Percentiles rank a stretch among this genome's conserved stretches.
These are phyloP conservation scores for Apodemus sylvaticus DNA, from an alignment of 2,113 vertebrate species.

Conservation along the genomic window DNA sequence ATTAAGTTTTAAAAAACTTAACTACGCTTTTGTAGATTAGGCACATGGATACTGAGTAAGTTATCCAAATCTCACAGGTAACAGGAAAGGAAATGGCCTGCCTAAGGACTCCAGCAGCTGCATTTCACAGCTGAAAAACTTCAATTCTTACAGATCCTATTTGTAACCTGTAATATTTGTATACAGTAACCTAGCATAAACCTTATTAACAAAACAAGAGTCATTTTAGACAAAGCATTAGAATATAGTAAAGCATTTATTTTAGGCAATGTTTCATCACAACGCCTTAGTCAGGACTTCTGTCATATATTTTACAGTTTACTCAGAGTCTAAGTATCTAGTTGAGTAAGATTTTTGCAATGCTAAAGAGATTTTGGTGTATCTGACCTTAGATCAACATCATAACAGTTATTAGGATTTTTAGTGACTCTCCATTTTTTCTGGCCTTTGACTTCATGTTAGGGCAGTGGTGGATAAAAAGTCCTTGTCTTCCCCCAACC, in stretches of 20 bases:
- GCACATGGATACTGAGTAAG: background rate
- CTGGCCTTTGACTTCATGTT: background rate
- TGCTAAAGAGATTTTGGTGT: conserved; percentile 21
- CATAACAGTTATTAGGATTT: background rate
- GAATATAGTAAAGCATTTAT: background rate
- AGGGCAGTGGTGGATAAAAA: background rate
- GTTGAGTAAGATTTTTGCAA: conserved; percentile 38
- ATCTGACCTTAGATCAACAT: conserved; percentile 53
- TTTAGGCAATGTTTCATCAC: conserved; percentile 44
- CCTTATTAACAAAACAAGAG: background rate
- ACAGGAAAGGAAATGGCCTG: background rate
- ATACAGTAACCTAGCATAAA: background rate
- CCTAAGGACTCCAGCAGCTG: background rate
- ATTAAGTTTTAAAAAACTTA: background rate
- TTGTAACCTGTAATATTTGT: background rate
- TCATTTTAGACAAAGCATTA: background rate
- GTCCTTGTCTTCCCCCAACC: background rate
- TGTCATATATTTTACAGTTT: conserved; percentile 47
- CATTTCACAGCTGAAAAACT: background rate
- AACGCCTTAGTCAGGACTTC: conserved; percentile 7
- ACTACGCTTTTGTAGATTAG: background rate
- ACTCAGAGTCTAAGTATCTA: background rate
- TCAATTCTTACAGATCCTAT: background rate
- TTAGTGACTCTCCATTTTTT: conserved; percentile 27
- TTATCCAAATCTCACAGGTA: background rate